Percentiles rank a stretch among this genome's conserved stretches.
Conservation (phyloP, 2,113 vertebrate genomes). For the Donacobius atricapilla region DNA sequence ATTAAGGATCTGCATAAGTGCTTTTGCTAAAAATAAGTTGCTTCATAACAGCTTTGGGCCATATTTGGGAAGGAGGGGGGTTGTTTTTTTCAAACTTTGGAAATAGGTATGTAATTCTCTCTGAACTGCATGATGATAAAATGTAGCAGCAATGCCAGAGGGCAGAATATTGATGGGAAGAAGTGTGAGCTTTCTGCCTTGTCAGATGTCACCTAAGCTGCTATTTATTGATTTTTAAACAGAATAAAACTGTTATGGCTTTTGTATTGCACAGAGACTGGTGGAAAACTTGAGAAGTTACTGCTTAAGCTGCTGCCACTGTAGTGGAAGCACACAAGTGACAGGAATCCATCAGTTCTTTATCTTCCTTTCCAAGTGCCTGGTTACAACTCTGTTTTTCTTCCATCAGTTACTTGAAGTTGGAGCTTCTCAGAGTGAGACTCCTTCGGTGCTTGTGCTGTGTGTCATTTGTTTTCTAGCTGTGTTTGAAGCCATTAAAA, state of each 20-base stretch:
- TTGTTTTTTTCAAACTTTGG: background rate
- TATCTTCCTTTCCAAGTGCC: background rate
- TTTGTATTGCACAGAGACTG: background rate
- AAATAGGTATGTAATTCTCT: background rate
- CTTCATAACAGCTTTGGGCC: conserved; percentile 39
- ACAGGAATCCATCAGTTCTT: background rate
- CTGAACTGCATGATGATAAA: background rate
- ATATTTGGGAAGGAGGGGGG: background rate
- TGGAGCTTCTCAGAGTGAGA: background rate
- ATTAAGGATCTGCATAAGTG: conserved; percentile 47
- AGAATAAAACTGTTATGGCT: background rate
- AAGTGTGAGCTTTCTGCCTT: background rate
- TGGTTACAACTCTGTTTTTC: background rate
- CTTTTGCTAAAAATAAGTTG: conserved; percentile 53
- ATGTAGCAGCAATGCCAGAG: background rate
- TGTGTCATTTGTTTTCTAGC: background rate
- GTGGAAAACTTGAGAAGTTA: background rate
- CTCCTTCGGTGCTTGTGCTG: background rate
- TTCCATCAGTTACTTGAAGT: background rate
- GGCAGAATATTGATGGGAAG: background rate
- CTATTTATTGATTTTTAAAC: background rate
- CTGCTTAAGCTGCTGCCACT: background rate
- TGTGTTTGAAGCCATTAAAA: background rate
- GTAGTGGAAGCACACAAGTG: background rate
- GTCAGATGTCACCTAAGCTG: background rate